Evolutionary conservation across 2,888 invertebrate species (phyloP), one percentile per base, ranked within the genome.

Genomic region (Caenorhabditis drosophilae): DNA sequence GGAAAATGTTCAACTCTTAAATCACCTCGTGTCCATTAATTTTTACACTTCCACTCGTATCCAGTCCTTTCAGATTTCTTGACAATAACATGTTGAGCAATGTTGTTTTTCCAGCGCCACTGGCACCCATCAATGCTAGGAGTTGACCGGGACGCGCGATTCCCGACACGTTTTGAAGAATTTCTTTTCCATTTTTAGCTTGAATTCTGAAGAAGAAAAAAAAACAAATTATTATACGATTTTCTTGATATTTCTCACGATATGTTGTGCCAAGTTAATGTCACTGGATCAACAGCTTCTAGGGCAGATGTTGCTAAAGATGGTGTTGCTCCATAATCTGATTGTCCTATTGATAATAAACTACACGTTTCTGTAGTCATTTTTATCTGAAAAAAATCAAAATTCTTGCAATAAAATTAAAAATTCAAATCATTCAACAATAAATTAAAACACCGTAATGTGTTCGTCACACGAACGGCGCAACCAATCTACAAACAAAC

Each of bases 31-130:
- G 51, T 20, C 79, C 80, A 52, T 80, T 79, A 7, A 79, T 73
- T 20, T 67, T 60, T 0, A 80, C 74, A 44, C 61, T 78, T 9
- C 85, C 85, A 2, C 73, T 63, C 2, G 85, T 78, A 2, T 75
- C 42, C 25, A 85, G 67, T 6, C 78, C 77, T 23, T 78, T 78
- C 23, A 41, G 51, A 52, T 79, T 79, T 25, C 79, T 56, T 7
- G 68, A 57, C 1, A 75, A 93, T 67, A 96, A 84, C 0, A 92
- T 89, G 85, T 96, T 95, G 57, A 96, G 86, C 2, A 96, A 88
- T 0, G 94, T 95, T 0, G 95, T 94, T 86, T 96, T 96, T 1
- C 95, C 95, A 0, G 94, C 92, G 0, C 95, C 95, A 26, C 86
- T 86, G 62, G 82, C 78, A 22, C 82, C 82, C 82, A 82, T 82